Conservation (phyloP, 1,140 invertebrate species). For the Anagrus nilaparvatae region DNA sequence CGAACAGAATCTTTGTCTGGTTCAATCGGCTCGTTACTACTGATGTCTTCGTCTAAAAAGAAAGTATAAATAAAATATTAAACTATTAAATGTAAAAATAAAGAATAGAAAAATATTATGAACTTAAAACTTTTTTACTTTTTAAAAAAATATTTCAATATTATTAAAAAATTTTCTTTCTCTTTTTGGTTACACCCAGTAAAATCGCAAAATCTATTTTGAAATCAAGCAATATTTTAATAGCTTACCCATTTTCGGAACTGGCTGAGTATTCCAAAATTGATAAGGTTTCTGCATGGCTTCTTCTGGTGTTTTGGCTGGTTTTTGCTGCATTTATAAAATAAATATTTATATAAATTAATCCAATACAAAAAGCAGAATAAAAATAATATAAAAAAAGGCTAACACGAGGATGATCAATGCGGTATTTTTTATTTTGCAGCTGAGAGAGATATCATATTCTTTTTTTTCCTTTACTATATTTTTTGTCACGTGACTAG, state of each 20-base stretch:
- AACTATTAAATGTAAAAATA: not conserved
- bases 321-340: slow-evolving; percentile 63
- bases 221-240: slow-evolving; percentile 1
- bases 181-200: slow-evolving; percentile 1
- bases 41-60: slow-evolving; percentile 63
- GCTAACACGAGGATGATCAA: too few species aligned
- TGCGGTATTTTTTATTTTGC: too few species aligned
- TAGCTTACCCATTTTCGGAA: slow-evolving; percentile 85
- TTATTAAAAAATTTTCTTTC: not conserved
- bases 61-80: slow-evolving; percentile 2
- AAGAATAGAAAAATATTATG: too few species aligned
- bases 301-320: slow-evolving; percentile 68
- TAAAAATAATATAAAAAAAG: too few species aligned
- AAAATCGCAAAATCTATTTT: not conserved
- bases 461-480: too few species aligned
- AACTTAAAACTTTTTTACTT: too few species aligned
- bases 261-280: slow-evolving; percentile 99
- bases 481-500: too few species aligned
- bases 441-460: too few species aligned
- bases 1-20: slow-evolving; percentile 74
- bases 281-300: slow-evolving; percentile 75
- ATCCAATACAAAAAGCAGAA: too few species aligned
- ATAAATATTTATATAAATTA: too few species aligned
- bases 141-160: too few species aligned
- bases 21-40: slow-evolving; percentile 81